Percentiles rank a stretch among this genome's conserved stretches.
These are phyloP conservation scores for Synanthedon andrenaeformis DNA, from an alignment of 2,888 invertebrate genomes.

Conservation along the genomic window DNA sequence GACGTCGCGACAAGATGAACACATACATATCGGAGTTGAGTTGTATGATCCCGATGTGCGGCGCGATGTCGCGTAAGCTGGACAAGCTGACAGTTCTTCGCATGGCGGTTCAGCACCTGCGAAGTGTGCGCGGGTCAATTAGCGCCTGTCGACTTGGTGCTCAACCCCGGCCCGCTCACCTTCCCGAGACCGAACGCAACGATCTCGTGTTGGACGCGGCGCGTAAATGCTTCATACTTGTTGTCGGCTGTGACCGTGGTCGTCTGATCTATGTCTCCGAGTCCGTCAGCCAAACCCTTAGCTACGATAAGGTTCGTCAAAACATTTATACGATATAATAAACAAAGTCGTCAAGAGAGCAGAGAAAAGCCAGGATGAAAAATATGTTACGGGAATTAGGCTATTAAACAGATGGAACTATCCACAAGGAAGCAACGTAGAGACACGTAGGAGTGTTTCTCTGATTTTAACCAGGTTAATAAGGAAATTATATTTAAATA, in stretches of 20 bases:
- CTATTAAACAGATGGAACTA: too few species aligned
- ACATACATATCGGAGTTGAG: slow-evolving; percentile 92
- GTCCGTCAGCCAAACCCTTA: slow-evolving; percentile 84
- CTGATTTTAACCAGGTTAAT: too few species aligned
- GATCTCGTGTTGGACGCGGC: slow-evolving; percentile 87
- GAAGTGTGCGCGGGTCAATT: slow-evolving; percentile 69
- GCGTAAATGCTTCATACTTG: slow-evolving; percentile 88
- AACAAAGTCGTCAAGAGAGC: neutral
- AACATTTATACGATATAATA: too few species aligned
- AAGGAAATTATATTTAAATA: too few species aligned
- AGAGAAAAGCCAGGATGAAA: too few species aligned
- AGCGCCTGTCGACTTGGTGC: slow-evolving; percentile 75
- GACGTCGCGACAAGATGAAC: slow-evolving; percentile 96
- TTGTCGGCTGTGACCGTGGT: slow-evolving; percentile 93
- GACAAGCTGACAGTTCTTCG: slow-evolving; percentile 92
- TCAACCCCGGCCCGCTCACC: slow-evolving; percentile 83
- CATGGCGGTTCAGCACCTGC: slow-evolving; percentile 94
- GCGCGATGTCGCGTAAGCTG: slow-evolving; percentile 90
- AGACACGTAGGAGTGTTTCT: too few species aligned
- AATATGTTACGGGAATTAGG: too few species aligned
- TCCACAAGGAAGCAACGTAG: too few species aligned
- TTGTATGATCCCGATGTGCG: slow-evolving; percentile 93
- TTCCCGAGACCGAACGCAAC: slow-evolving; percentile 89
- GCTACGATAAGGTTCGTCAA: slow-evolving; percentile 81
- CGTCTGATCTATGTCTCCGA: slow-evolving; percentile 90